Evolutionary conservation across 1,140 invertebrate species (phyloP).

Genomic region (Brachionus asplanchnoidis): DNA sequence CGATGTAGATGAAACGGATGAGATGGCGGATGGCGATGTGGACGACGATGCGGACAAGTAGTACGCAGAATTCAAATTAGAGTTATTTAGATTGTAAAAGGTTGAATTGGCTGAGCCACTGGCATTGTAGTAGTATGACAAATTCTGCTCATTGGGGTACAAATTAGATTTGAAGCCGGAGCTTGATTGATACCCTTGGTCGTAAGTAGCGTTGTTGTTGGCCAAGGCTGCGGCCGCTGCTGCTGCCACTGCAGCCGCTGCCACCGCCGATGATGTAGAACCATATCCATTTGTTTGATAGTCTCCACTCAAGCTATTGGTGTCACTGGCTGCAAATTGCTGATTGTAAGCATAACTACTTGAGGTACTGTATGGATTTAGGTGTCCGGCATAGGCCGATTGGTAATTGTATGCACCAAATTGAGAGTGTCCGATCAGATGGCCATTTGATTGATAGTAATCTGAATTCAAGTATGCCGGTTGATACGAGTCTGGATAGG

Average conservation of each 20-base stretch:
- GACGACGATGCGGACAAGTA: slow-evolving; percentile 12
- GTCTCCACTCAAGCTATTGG: background rate
- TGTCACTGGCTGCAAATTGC: slow-evolving; percentile 2
- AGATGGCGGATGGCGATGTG: slow-evolving; percentile 23
- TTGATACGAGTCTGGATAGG: background rate
- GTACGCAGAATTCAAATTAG: background rate
- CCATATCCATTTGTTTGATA: background rate
- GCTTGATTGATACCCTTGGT: background rate
- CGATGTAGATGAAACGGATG: slow-evolving; percentile 25
- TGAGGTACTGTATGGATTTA: background rate
- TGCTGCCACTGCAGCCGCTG: background rate
- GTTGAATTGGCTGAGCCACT: background rate
- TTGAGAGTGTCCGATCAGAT: background rate
- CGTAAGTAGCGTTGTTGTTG: background rate
- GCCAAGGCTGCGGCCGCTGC: slow-evolving; percentile 7
- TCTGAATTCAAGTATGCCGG: background rate
- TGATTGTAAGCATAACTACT: background rate
- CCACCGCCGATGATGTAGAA: background rate
- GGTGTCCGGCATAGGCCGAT: background rate
- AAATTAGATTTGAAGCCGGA: slow-evolving; percentile 1
- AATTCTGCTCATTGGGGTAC: slow-evolving; percentile 8
- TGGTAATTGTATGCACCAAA: background rate
- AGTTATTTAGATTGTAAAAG: background rate
- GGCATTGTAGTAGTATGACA: background rate
- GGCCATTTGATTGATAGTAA: background rate